phyloP scores from a whole-genome alignment of 2,888 invertebrate genomes.

The Pilophorus perplexus region DNA sequence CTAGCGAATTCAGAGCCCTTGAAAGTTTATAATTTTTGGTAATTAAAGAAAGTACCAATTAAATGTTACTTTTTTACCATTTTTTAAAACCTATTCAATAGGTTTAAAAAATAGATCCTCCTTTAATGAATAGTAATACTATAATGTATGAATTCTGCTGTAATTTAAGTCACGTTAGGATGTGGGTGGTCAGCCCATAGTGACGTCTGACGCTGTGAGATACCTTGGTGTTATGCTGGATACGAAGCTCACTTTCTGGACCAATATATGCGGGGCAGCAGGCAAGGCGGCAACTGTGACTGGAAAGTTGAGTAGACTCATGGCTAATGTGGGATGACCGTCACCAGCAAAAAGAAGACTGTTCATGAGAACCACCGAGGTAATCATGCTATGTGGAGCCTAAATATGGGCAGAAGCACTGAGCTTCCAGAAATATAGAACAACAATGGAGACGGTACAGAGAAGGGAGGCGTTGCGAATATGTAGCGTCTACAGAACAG shows the following conservation, averaged over 20 bases:
- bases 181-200: not conserved
- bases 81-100: too few species aligned
- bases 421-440: constrained; percentile 1
- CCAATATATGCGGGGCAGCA: not conserved
- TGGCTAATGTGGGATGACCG: not conserved
- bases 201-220: not conserved
- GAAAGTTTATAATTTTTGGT: too few species aligned
- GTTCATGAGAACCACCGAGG: not conserved
- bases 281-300: constrained; percentile 4
- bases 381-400: too few species aligned
- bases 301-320: constrained; percentile 6
- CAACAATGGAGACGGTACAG: constrained; percentile 1
- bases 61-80: too few species aligned
- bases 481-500: constrained; percentile 2
- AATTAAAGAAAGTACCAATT: too few species aligned
- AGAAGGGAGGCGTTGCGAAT: not conserved
- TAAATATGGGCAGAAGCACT: not conserved
- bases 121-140: too few species aligned
- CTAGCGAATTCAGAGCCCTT: too few species aligned
- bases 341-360: not conserved
- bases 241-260: too few species aligned
- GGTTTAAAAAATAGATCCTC: too few species aligned
- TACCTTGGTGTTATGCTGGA: constrained; percentile 6
- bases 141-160: too few species aligned
- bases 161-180: too few species aligned